Evolutionary conservation across 2,888 invertebrate genomes (phyloP), one percentile per base, ranked within the genome.

Genomic region (Syrphus vitripennis): DNA sequence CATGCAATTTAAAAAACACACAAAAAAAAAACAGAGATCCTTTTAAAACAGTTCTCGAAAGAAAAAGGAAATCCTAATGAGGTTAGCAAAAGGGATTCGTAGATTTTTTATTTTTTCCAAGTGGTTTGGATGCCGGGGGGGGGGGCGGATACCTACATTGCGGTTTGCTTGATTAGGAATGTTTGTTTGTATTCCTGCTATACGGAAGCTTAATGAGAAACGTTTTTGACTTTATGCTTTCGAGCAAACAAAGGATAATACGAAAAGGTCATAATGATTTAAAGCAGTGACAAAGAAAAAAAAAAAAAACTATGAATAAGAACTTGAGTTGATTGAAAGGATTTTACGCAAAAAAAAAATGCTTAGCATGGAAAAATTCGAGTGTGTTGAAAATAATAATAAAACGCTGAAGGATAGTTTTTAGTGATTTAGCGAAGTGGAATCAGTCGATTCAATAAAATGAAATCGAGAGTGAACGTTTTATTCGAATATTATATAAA

Each of bases 111-210:
- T 48, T 48, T 14, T 14, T 5, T 4, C 6, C 2, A 14, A 24
- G 31, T 3, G 24, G 3, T 24, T 40, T 40, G 7, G n/a, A 24
- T 3, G 24, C 24, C 24, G n/a, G n/a, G 6, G 4, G 21, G n/a
- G 37, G 34, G 53, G 55, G 42, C n/a, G 42, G 31, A 31, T 57
- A n/a, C n/a, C n/a, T n/a, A n/a, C n/a, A 57, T 37, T 37, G 37
- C n/a, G 37, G 61, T 37, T 40, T 61, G 37, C 61, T 61, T 37
- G 61, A 61, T 61, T 61, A 37, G 61, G 61, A 61, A 61, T 21
- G 34, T 61, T 61, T 55, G 16, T 29, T 55, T 55, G 12, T 16
- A 6, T 14, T 14, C 1, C 6, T 1, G 0, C 0, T 4, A 19
- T 19, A 34, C 12, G 37, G 7, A n/a, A 24, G n/a, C 7, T 61